phyloP scores from a whole-genome alignment of 2,797 vertebrate genomes.

The Pangasius macronema region DNA sequence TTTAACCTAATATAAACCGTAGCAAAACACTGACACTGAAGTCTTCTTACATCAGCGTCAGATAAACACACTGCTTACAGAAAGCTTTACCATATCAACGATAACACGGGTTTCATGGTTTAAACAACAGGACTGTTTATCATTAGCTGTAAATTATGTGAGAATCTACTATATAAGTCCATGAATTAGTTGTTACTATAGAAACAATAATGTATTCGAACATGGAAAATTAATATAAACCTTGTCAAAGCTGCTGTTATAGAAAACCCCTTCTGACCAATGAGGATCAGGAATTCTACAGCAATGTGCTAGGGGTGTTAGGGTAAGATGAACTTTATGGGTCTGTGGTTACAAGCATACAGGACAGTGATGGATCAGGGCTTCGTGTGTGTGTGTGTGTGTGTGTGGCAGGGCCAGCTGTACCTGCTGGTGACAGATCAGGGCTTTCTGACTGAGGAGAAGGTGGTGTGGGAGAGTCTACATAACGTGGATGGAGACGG shows the following conservation, averaged over 20 bases:
- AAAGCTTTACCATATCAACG: no score
- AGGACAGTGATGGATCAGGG: not conserved
- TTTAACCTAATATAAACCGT: not conserved
- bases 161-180: not conserved
- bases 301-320: not conserved
- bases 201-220: not conserved
- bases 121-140: not conserved
- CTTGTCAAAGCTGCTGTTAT: not conserved
- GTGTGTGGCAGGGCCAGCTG: slow-evolving; percentile 85
- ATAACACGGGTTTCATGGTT: not conserved
- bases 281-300: not conserved
- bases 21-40: not conserved
- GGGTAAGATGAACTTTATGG: not conserved
- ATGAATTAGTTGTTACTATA: not conserved
- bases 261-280: not conserved
- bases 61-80: not conserved
- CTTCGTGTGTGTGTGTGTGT: not conserved
- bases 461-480: slow-evolving; percentile 97
- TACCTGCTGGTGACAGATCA: slow-evolving; percentile 98
- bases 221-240: not conserved
- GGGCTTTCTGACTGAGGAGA: slow-evolving; percentile 97
- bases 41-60: no score
- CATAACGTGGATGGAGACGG: slow-evolving; percentile 97
- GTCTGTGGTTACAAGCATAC: not conserved
- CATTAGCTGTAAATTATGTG: not conserved